Base-by-base conservation (phyloP, 1,140 invertebrate species). In the Drosophila bipectinata region DNA sequence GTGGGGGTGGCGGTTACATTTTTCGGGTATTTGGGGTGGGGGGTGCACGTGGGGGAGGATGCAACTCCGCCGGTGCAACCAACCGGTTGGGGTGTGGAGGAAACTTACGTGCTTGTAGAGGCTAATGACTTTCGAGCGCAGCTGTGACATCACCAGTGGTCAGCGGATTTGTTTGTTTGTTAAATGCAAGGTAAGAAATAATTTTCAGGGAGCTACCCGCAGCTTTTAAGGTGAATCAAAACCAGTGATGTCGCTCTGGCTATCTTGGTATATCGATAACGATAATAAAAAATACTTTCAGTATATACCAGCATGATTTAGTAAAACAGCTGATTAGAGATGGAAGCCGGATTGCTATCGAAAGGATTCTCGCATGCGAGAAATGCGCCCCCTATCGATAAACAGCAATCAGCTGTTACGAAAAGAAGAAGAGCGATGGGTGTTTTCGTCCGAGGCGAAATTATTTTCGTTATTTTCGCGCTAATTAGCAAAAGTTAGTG, bases 371-470 rank as follows among this genome's bases (percentile, higher is more conserved):
- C 26, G 26, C 26, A 28, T 28, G 26, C 26, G 26, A 28, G 26
- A 28, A 37, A 37, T 37, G 9, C 34, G 1, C 34, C 10, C 34
- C 9, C 10, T 12, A 37, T 37, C 34, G 34, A 37, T 37, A 37
- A 1, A 37, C 34, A 1, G 34, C 34, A 10, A 37, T 71, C 88
- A 99, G 77, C 72, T 85, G 81, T 77, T 69, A 37, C 12, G 34
- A 37, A n/a, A 10, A 37, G 12, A 37, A 10, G 9, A 37, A 12
- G 9, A 44, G 64, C 68, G 64, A 81, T 85, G 82, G 82, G 82
- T 87, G 82, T 87, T 85, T 85, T 82, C 78, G 62, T 87, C 71
- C 61, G 61, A 34, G 26, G 54, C 66, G 54, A 71, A 54, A 49
- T 78, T 71, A 66, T 82, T 87, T 68, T 67, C 68, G 57, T 61